phyloP scores from a whole-genome alignment of 2,797 vertebrate genomes.

The Sebastes kiyomatsui region DNA sequence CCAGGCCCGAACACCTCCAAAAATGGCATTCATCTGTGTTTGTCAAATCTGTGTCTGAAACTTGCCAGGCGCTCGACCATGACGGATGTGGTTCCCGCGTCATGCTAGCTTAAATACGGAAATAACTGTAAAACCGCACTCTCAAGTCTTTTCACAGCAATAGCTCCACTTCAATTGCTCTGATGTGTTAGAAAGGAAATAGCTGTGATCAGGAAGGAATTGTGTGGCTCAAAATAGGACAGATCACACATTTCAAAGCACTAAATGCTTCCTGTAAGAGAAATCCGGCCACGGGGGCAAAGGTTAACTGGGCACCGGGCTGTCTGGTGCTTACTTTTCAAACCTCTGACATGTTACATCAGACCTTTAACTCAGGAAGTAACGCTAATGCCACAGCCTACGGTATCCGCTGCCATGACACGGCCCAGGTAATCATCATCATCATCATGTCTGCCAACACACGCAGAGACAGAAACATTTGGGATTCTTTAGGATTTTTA shows the following conservation, averaged over 20 bases:
- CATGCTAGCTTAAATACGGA: background rate
- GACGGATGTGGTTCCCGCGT: conserved; percentile 42
- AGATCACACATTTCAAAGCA: conserved; percentile 6
- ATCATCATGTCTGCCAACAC: conserved; percentile 47
- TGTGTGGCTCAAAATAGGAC: background rate
- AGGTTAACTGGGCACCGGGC: conserved; percentile 18
- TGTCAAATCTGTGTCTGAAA: background rate
- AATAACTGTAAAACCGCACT: conserved; percentile 17
- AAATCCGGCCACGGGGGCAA: background rate
- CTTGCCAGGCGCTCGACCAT: background rate
- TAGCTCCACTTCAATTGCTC: conserved; percentile 1
- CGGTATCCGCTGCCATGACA: conserved; percentile 13
- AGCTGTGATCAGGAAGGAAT: conserved; percentile 8
- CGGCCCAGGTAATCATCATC: conserved; percentile 40
- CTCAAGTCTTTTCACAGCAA: conserved; percentile 14
- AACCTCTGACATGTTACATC: conserved; percentile 39
- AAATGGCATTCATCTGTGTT: conserved; percentile 21
- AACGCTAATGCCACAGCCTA: conserved; percentile 42
- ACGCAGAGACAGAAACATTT: conserved; percentile 23
- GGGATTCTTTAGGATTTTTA: background rate
- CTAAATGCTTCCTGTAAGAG: conserved; percentile 8
- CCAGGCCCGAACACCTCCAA: conserved; percentile 30
- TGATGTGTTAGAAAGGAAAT: conserved; percentile 14
- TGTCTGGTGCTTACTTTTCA: conserved; percentile 9
- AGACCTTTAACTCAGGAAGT: conserved; percentile 42